Evolutionary conservation across 2,113 vertebrate species (phyloP), one percentile per base, ranked within the genome.

Genomic region (Gallinago undulata): DNA sequence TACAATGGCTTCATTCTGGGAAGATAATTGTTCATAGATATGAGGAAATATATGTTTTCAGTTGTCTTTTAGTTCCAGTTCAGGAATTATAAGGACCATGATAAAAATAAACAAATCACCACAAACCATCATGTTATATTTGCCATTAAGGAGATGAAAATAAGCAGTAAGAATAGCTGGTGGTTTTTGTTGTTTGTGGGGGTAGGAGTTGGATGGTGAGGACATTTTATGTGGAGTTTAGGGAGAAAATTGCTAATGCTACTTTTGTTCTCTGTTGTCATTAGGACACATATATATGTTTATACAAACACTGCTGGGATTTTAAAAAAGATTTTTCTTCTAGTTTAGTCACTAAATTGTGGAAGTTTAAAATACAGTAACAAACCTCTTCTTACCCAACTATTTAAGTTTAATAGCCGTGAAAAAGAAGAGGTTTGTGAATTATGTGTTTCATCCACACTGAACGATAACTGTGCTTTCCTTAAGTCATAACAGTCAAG

Each of bases 351-450:
- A 63, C 56, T 75, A 48, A 77, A 64, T 41, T 72, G 39, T 15
- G 4, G 16, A 83, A 66, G 4, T 45, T 80, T 69, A 73, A 88
- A 85, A 57, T 62, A 33, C 4, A 21, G n/a, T 70, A 56, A 63
- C 60, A 78, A 81, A 48, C 35, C 13, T 67, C 28, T 41, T 87
- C 55, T 81, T 84, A 48, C 41, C 22, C 57, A 75, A 19, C 35
- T 75, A 31, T 68, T 74, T 77, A 45, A 64, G 35, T 68, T 88
- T 73, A 87, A 59, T 74, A n/a, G 41, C 23, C 0, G 0, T 76
- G 41, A n/a, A 89, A 89, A 83, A 76, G 35, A 66, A 59, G 53
- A 76, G 50, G 24, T 45, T 88, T 94, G 35, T 24, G 79, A 31
- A 7, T 95, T 86, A 45, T 0, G 1, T 43, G 13, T 95, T 96